Evolutionary conservation across 1,140 invertebrate genomes (phyloP), one percentile per base, ranked within the genome.

Genomic region (Drosophila lowei): DNA sequence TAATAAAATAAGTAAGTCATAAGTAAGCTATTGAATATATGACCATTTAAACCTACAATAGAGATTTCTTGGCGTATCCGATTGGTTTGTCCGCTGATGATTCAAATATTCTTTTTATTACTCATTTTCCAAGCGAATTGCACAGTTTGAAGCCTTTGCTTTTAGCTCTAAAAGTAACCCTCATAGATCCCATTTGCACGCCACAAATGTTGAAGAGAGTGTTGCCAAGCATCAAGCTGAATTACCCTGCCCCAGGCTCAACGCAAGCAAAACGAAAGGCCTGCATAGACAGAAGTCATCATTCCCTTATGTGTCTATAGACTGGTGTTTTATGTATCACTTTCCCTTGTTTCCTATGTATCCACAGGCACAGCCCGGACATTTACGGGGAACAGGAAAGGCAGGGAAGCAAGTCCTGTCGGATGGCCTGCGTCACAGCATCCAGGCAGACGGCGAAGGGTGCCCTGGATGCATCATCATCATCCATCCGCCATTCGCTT

Each of bases 271-370:
- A 50, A 68, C 56, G 76, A 85, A 77, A 67, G 79, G 67, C 58
- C 60, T 60, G 60, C 61, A 61, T 46, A 65, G 78, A 54, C 67
- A 56, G 30, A 15, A 23, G 11, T 11, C 57, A 18, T 8, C 57
- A 18, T 8, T 1, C 30, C 16, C 16, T 43, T 56, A 41, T 61
- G 57, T 60, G 47, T 16, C 47, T 46, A 42, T 23, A 34, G 43
- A 41, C 30, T 48, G 28, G 9, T 34, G 4, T 44, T 23, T 65
- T 74, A 66, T 79, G 56, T 84, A 84, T 77, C 80, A 85, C 80
- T 85, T 85, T 86, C 81, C 47, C 58, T 60, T 48, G 46, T 57
- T 38, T 5, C 18, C 28, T 46, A 34, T 7, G n/a, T 11, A 38
- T 13, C 34, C 34, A 38, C 55, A 50, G 57, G 49, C 42, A 60